Percentiles rank a stretch among this genome's conserved stretches.
These are phyloP conservation scores for Sebastes fasciatus DNA, from an alignment of 2,113 vertebrate genomes.

Conservation along the genomic window DNA sequence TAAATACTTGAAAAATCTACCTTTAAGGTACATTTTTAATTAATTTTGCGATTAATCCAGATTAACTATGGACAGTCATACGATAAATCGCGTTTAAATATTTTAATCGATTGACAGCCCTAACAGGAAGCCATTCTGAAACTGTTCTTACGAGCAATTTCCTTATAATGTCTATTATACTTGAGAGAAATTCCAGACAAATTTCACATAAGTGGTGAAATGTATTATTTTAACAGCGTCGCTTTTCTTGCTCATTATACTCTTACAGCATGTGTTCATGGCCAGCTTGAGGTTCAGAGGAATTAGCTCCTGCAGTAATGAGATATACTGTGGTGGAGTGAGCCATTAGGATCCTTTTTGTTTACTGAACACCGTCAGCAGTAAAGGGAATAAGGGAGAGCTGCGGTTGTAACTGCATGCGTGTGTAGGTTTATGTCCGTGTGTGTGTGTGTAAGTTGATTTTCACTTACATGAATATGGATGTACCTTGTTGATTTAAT, in stretches of 20 bases:
- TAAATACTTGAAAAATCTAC: too few relatives aligned
- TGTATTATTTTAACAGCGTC: conserved; percentile 41
- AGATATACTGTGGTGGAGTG: conserved; percentile 64
- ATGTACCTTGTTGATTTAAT: conserved; percentile 49
- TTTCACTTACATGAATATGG: conserved; percentile 37
- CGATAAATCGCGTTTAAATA: too few relatives aligned
- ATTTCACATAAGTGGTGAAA: conserved; percentile 49
- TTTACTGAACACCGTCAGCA: conserved; percentile 66
- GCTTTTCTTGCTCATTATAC: conserved; percentile 54
- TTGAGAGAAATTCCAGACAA: conserved; percentile 43
- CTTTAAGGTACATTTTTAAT: too few relatives aligned
- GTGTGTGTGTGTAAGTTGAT: conserved; percentile 39
- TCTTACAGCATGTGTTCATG: conserved; percentile 43
- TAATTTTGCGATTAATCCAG: too few relatives aligned
- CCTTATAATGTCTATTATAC: conserved; percentile 37
- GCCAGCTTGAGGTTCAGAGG: conserved; percentile 54
- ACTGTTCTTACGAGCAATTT: conserved; percentile 8
- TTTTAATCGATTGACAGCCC: too few relatives aligned
- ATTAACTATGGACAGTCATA: too few relatives aligned
- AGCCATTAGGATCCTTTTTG: conserved; percentile 61
- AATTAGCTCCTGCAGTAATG: conserved; percentile 74
- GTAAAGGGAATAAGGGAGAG: conserved; percentile 59
- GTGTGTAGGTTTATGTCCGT: conserved; percentile 28
- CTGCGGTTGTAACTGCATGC: conserved; percentile 26
- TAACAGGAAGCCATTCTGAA: conserved; percentile 5